Conservation (phyloP, 2,888 invertebrate genomes). For the Archips crataeganus region DNA sequence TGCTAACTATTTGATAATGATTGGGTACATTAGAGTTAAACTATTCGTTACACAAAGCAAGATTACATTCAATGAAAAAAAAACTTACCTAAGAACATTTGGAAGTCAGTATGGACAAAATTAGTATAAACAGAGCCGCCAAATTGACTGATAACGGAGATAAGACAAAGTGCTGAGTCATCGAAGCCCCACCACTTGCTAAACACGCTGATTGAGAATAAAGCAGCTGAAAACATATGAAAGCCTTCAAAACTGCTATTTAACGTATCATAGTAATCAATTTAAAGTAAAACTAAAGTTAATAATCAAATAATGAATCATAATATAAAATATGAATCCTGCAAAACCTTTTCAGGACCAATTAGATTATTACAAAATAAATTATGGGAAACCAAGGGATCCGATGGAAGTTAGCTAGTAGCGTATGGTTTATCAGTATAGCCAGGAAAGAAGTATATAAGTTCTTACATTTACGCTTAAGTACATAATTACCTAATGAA, state of each 20-base stretch:
- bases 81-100: slow-evolving; percentile 76
- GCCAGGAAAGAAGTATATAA: too few species aligned
- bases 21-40: neutral
- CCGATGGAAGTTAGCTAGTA: too few species aligned
- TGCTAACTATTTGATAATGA: too few species aligned
- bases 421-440: too few species aligned
- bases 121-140: slow-evolving; percentile 67
- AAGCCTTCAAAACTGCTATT: neutral
- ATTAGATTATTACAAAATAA: too few species aligned
- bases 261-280: too few species aligned
- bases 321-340: too few species aligned
- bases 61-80: neutral
- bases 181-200: slow-evolving; percentile 78
- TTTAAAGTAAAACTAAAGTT: too few species aligned
- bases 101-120: slow-evolving; percentile 69
- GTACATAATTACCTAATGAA: slow-evolving; percentile 17
- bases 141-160: slow-evolving; percentile 73
- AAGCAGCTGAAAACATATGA: slow-evolving; percentile 64
- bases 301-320: too few species aligned
- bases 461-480: neutral
- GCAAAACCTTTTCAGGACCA: too few species aligned
- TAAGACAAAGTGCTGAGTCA: slow-evolving; percentile 74
- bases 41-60: neutral
- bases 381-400: too few species aligned
- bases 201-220: slow-evolving; percentile 78